Evolutionary conservation across 2,797 vertebrate genomes (phyloP).

Genomic region (Chromis chromis): DNA sequence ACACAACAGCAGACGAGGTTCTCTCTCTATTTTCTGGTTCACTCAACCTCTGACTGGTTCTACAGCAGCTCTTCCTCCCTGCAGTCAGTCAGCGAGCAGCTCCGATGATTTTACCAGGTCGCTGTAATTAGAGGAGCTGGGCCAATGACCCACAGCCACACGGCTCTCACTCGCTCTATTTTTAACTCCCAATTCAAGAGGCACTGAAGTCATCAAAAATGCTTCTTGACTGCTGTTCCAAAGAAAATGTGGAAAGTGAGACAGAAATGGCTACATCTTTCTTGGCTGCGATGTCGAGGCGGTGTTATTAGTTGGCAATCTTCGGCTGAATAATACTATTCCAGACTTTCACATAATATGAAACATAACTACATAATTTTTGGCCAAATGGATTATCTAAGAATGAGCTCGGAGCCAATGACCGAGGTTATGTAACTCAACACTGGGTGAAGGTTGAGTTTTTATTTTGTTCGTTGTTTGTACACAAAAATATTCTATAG

Average conservation of each 20-base stretch:
- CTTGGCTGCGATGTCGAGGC: constrained; percentile 27
- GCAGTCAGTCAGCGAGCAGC: constrained; percentile 9
- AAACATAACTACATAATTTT: constrained; percentile 29
- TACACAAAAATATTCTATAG: background rate
- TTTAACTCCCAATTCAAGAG: constrained; percentile 55
- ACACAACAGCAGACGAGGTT: background rate
- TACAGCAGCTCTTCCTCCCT: constrained; percentile 50
- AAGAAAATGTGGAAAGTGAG: constrained; percentile 59
- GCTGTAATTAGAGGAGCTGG: constrained; percentile 54
- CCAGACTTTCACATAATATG: constrained; percentile 38
- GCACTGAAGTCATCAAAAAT: constrained; percentile 62
- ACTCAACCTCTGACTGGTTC: constrained; percentile 39
- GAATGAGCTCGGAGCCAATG: constrained; percentile 18
- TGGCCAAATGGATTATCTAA: constrained; percentile 32
- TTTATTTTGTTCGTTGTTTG: background rate
- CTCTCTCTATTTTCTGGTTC: constrained; percentile 41
- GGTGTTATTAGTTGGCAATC: constrained; percentile 25
- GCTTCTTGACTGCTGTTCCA: constrained; percentile 40
- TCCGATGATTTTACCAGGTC: constrained; percentile 47
- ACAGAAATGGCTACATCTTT: constrained; percentile 23
- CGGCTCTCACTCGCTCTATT: constrained; percentile 50
- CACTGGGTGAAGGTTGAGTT: background rate
- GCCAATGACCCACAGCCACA: constrained; percentile 55
- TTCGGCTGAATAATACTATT: constrained; percentile 20
- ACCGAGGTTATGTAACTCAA: constrained; percentile 24